A percentile compares a stretch with the other conserved stretches of the same genome.
Evolutionary conservation across 2,888 invertebrate genomes (phyloP).

Genomic region (Tinea semifulvella): DNA sequence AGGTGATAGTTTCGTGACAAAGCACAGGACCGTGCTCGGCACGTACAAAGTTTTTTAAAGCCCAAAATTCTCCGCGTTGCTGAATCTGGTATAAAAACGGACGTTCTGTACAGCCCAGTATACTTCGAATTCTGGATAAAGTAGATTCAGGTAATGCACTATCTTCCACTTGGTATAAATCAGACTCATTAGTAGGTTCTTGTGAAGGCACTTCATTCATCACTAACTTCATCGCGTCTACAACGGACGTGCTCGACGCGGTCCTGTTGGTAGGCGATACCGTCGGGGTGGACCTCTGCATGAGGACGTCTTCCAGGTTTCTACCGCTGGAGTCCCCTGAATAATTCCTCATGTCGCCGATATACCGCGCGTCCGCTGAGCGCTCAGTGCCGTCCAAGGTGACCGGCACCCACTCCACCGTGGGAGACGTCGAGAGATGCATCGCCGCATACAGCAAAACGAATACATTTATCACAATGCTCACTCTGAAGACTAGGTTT

Average conservation of each 20-base stretch:
- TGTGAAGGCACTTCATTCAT: constrained; percentile 35
- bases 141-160: constrained; percentile 45
- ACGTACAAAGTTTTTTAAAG: constrained; percentile 85
- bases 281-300: constrained; percentile 52
- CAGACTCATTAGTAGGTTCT: constrained; percentile 39
- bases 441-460: constrained; percentile 77
- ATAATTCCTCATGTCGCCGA: constrained; percentile 37
- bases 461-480: constrained; percentile 77
- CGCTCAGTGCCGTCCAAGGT: constrained; percentile 45
- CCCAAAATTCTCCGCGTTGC: constrained; percentile 87
- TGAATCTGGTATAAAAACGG: constrained; percentile 67
- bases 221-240: constrained; percentile 42
- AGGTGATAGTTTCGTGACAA: constrained; percentile 88
- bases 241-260: constrained; percentile 49
- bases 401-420: constrained; percentile 46
- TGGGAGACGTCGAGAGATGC: constrained; percentile 51
- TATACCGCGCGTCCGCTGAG: constrained; percentile 33
- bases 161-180: constrained; percentile 42
- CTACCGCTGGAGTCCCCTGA: constrained; percentile 34
- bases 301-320: constrained; percentile 44
- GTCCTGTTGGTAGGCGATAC: constrained; percentile 47
- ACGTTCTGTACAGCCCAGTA: constrained; percentile 72
- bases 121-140: constrained; percentile 42
- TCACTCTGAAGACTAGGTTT: constrained; percentile 78
- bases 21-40: constrained; percentile 73